phyloP scores from a whole-genome alignment of 2,888 invertebrate species.

The Pocota personata region DNA sequence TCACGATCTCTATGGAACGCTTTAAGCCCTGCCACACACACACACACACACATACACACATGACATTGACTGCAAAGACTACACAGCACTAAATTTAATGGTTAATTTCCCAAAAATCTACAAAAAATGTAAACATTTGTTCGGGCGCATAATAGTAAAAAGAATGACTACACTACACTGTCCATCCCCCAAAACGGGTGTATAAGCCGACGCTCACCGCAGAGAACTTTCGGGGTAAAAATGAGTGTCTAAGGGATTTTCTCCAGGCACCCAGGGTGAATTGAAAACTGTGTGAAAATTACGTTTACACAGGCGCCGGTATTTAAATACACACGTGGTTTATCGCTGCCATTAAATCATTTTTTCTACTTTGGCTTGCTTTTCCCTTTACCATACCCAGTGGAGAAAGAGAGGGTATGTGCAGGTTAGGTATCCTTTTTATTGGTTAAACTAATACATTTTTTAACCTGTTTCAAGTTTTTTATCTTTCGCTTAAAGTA shows the following conservation, averaged over 20 bases:
- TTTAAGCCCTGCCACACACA: background rate
- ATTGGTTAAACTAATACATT: conserved; percentile 13
- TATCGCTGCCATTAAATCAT: conserved; percentile 83
- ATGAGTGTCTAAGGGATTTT: conserved; percentile 71
- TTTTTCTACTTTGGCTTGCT: conserved; percentile 46
- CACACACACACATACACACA: background rate
- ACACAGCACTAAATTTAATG: conserved; percentile 25
- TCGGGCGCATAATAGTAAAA: conserved; percentile 50
- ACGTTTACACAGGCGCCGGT: conserved; percentile 83
- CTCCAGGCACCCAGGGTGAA: conserved; percentile 29
- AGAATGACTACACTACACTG: conserved; percentile 6
- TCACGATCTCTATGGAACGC: conserved; percentile 4
- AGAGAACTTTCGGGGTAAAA: conserved; percentile 48
- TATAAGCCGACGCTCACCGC: background rate
- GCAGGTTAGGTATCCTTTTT: background rate
- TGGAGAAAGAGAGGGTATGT: background rate
- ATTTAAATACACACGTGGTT: conserved; percentile 83
- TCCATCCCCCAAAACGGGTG: background rate
- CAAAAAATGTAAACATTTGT: conserved; percentile 70
- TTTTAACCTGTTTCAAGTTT: conserved; percentile 25
- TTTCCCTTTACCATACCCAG: background rate
- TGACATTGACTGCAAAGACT: background rate
- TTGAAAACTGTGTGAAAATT: conserved; percentile 79
- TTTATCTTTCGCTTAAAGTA: conserved; percentile 31
- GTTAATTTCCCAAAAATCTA: conserved; percentile 54